phyloP scores from a whole-genome alignment of 2,113 vertebrate species.

The Tragelaphus imberbis region DNA sequence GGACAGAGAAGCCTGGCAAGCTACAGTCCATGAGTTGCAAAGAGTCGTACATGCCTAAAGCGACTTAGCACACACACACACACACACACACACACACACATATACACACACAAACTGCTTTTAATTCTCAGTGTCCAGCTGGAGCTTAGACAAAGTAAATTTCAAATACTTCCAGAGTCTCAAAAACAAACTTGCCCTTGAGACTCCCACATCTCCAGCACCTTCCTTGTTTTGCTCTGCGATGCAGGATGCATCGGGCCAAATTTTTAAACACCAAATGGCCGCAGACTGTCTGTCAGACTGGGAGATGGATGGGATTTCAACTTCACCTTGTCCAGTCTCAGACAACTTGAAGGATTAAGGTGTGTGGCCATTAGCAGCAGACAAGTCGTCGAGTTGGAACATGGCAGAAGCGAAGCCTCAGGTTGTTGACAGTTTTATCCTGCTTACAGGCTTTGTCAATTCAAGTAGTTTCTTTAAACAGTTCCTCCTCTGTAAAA shows the following conservation, averaged over 20 bases:
- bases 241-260: background rate
- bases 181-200: background rate
- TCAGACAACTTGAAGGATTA: background rate
- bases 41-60: background rate
- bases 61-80: background rate
- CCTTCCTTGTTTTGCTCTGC: background rate
- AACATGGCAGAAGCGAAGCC: background rate
- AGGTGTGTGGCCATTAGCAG: background rate
- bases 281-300: background rate
- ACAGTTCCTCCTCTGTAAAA: background rate
- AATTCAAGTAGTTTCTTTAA: background rate
- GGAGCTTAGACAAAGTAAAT: background rate
- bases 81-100: background rate
- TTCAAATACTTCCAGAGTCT: background rate
- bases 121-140: background rate
- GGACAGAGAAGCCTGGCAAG: background rate
- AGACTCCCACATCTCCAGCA: background rate
- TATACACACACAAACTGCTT: background rate
- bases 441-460: background rate
- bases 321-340: background rate
- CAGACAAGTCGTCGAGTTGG: background rate
- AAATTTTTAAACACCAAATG: background rate
- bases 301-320: background rate
- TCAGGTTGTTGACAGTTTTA: background rate
- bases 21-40: background rate